phyloP scores from a whole-genome alignment of 2,113 vertebrate genomes.

The Noctilio leporinus region DNA sequence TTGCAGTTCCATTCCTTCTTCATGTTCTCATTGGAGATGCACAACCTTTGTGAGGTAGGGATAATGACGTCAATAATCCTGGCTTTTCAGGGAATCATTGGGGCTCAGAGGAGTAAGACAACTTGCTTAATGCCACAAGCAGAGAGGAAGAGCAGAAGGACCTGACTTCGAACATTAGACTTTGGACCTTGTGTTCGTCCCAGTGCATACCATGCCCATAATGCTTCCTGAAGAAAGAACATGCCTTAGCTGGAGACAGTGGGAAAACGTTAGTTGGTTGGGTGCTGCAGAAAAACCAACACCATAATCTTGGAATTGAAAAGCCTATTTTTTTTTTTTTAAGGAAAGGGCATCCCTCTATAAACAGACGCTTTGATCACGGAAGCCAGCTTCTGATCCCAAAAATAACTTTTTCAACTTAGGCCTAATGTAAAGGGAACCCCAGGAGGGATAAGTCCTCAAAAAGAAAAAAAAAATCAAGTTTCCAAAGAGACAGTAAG shows the following conservation, averaged over 20 bases:
- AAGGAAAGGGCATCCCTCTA: not conserved
- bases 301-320: not conserved
- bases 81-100: not conserved
- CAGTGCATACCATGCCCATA: accelerated
- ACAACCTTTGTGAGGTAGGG: not conserved
- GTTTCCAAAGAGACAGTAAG: constrained; percentile 34
- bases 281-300: not conserved
- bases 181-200: not conserved
- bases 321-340: not conserved
- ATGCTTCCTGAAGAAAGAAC: not conserved
- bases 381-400: constrained; percentile 71
- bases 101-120: not conserved
- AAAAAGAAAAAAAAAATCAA: not conserved
- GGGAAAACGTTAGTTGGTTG: not conserved
- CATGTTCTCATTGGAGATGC: not conserved
- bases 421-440: not conserved
- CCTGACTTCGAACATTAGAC: too few relatives aligned
- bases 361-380: constrained; percentile 34
- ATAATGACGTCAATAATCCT: too few relatives aligned
- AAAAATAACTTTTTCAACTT: constrained; percentile 59
- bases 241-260: not conserved
- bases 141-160: not conserved
- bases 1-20: not conserved
- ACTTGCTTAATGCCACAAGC: too few relatives aligned
- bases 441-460: not conserved